Evolutionary conservation across 2,113 vertebrate genomes (phyloP).

Genomic region (Atlantisia rogersi): DNA sequence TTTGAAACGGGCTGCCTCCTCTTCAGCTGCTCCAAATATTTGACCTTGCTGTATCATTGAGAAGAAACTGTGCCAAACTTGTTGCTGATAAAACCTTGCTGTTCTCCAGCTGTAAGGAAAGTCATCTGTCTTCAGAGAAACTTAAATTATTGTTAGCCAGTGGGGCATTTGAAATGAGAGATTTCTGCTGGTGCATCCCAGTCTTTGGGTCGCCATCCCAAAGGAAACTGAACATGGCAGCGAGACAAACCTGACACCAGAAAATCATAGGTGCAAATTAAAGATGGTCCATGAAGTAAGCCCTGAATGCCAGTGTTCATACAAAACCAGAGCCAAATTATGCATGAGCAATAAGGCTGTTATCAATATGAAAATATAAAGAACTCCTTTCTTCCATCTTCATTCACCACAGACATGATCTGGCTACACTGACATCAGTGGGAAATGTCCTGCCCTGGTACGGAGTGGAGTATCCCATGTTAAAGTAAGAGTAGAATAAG

Average conservation of each 20-base stretch:
- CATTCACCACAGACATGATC: not conserved
- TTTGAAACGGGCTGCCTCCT: constrained; percentile 28
- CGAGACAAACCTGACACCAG: not conserved
- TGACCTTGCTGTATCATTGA: constrained; percentile 21
- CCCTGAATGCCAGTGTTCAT: not conserved
- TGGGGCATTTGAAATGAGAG: not conserved
- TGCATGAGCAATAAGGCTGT: not conserved
- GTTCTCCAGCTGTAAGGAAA: not conserved
- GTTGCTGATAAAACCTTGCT: constrained; percentile 19
- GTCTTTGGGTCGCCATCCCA: not conserved
- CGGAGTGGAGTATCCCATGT: not conserved
- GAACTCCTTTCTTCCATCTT: not conserved
- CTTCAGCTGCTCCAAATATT: not conserved
- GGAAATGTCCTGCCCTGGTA: not conserved
- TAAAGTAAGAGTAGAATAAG: not conserved
- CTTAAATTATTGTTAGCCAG: constrained; percentile 20
- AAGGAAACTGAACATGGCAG: not conserved
- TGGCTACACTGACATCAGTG: not conserved
- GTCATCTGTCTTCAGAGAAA: not conserved
- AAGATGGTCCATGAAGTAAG: not conserved
- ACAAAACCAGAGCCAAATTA: not conserved
- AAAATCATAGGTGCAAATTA: not conserved
- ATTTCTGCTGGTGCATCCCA: not conserved
- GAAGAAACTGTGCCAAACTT: constrained; percentile 19
- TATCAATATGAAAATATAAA: not conserved